Percentiles rank a stretch among this genome's conserved stretches.
Conservation (phyloP, 2,113 vertebrate species). For the Actenoides hombroni region DNA sequence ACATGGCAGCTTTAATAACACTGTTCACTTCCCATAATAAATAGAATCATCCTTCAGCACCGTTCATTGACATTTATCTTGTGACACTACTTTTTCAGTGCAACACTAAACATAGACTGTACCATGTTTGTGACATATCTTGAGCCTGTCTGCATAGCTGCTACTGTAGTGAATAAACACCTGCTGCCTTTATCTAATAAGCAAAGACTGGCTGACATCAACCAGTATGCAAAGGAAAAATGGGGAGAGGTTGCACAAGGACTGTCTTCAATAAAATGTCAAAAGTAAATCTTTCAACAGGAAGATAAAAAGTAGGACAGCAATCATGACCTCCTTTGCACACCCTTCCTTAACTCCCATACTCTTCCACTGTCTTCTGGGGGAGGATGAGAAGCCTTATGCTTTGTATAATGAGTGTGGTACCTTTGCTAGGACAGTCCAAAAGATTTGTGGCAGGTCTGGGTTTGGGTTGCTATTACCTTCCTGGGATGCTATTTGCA, state of each 20-base stretch:
- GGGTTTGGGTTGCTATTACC: not conserved
- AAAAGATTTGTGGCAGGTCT: not conserved
- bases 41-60: not conserved
- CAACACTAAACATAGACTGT: not conserved
- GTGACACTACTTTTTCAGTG: not conserved
- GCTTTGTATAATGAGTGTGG: not conserved
- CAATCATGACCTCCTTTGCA: not conserved
- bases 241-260: not conserved
- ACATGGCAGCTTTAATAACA: not conserved
- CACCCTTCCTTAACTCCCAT: not conserved
- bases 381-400: not conserved
- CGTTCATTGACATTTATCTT: not conserved
- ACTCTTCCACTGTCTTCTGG: not conserved
- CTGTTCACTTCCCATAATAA: not conserved
- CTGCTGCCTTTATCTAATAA: not conserved
- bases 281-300: not conserved
- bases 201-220: not conserved
- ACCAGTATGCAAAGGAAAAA: not conserved
- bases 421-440: not conserved
- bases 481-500: not conserved
- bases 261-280: not conserved
- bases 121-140: not conserved
- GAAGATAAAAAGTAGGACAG: not conserved
- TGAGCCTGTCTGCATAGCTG: not conserved
- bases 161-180: not conserved